These are phyloP conservation scores for Acromyrmex echinatior DNA, from an alignment of 1,140 invertebrate genomes.

Conservation along the genomic window DNA sequence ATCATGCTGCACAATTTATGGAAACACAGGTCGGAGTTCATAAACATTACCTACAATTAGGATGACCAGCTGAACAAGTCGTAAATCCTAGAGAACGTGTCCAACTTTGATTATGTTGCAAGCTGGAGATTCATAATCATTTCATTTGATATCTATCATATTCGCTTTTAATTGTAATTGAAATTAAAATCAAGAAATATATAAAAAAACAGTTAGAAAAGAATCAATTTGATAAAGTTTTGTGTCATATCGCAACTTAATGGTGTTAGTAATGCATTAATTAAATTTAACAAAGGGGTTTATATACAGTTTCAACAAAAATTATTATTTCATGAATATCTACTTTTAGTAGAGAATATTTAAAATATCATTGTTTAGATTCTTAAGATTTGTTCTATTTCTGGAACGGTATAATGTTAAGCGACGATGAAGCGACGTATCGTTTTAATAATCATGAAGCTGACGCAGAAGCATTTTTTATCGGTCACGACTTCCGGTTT, in stretches of 20 bases:
- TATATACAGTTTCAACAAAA: not conserved
- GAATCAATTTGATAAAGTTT: not conserved
- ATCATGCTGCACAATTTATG: constrained; percentile 44
- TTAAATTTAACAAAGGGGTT: not conserved
- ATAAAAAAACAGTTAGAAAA: not conserved
- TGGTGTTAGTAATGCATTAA: not conserved
- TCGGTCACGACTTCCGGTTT: constrained; percentile 48
- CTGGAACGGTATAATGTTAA: not conserved
- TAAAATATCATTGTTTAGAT: not conserved
- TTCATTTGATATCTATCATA: not conserved
- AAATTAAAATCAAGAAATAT: constrained; percentile 4
- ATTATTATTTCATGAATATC: not conserved
- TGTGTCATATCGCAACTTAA: not conserved
- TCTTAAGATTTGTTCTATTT: not conserved
- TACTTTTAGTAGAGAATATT: not conserved
- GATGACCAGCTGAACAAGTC: constrained; percentile 34
- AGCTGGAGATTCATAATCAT: constrained; percentile 3
- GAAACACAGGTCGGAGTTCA: constrained; percentile 53
- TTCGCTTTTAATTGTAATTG: not conserved
- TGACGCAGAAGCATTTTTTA: constrained; percentile 59
- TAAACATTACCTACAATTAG: constrained; percentile 48
- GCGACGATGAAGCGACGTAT: not conserved
- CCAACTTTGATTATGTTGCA: not conserved
- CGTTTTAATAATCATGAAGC: constrained; percentile 27
- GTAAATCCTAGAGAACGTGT: constrained; percentile 27